phyloP scores from a whole-genome alignment of 2,888 invertebrate genomes.

The Cephus pygmeus region DNA sequence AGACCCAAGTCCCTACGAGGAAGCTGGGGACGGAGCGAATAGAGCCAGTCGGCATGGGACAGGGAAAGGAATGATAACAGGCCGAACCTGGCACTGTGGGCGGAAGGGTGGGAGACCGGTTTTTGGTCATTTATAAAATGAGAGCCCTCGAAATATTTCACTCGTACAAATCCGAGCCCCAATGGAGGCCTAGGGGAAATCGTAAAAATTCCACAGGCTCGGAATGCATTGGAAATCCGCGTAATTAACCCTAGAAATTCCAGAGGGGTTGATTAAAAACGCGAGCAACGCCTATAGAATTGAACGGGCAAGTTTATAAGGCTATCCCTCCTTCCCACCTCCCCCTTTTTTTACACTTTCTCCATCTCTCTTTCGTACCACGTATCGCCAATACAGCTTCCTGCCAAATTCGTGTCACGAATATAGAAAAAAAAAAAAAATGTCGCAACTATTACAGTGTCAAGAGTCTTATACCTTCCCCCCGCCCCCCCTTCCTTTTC shows the following conservation, averaged over 20 bases:
- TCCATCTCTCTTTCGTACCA: slow-evolving; percentile 19
- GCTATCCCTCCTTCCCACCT: slow-evolving; percentile 8
- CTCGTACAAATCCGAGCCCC: slow-evolving; percentile 37
- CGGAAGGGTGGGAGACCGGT: slow-evolving; percentile 25
- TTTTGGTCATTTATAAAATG: slow-evolving; percentile 49
- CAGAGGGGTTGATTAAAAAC: slow-evolving; percentile 53
- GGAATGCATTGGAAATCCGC: slow-evolving; percentile 59
- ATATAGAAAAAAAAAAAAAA: not conserved
- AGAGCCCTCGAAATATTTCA: slow-evolving; percentile 52
- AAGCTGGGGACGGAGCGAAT: not conserved
- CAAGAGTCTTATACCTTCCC: not conserved
- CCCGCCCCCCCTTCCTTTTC: not conserved
- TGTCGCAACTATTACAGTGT: not conserved
- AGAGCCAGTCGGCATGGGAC: not conserved
- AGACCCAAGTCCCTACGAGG: too few relatives aligned
- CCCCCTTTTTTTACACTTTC: slow-evolving; percentile 8
- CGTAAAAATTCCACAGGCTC: slow-evolving; percentile 60
- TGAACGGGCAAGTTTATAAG: not conserved
- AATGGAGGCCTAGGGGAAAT: slow-evolving; percentile 36
- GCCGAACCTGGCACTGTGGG: slow-evolving; percentile 17
- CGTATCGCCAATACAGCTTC: not conserved
- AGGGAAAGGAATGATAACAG: not conserved
- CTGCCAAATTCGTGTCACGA: not conserved
- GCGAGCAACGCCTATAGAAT: slow-evolving; percentile 31
- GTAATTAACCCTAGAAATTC: slow-evolving; percentile 65